A percentile compares a stretch with the other conserved stretches of the same genome.
Conservation (phyloP, 2,113 vertebrate genomes). For the Hemichromis elongatus region DNA sequence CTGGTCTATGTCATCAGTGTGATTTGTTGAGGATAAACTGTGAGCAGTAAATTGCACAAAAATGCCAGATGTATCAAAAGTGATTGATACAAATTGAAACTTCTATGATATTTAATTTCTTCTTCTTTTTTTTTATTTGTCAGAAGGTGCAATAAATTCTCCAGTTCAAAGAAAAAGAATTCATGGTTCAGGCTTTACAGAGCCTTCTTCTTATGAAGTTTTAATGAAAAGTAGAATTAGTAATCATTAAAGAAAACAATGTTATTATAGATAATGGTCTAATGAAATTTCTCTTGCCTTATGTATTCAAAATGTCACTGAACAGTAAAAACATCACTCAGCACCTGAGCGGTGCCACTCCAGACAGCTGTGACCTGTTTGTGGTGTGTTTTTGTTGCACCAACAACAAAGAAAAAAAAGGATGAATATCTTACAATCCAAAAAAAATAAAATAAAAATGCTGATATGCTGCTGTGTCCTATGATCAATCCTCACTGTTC, state of each 20-base stretch:
- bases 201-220: background rate
- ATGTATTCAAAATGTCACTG: background rate
- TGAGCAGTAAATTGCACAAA: background rate
- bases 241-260: background rate
- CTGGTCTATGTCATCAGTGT: background rate
- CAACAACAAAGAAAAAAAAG: background rate
- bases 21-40: background rate
- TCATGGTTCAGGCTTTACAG: background rate
- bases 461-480: background rate
- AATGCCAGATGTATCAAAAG: background rate
- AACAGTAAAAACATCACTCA: background rate
- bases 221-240: background rate
- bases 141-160: background rate
- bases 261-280: background rate
- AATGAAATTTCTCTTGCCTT: background rate
- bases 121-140: fast-evolving
- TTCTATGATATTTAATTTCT: background rate
- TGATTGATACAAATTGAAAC: background rate
- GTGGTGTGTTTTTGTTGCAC: background rate
- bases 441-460: too few species aligned
- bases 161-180: background rate
- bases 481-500: background rate
- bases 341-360: background rate
- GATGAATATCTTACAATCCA: background rate
- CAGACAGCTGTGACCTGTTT: background rate